Base-by-base conservation (phyloP, 2,113 vertebrate genomes). In the Ceyx cyanopectus region DNA sequence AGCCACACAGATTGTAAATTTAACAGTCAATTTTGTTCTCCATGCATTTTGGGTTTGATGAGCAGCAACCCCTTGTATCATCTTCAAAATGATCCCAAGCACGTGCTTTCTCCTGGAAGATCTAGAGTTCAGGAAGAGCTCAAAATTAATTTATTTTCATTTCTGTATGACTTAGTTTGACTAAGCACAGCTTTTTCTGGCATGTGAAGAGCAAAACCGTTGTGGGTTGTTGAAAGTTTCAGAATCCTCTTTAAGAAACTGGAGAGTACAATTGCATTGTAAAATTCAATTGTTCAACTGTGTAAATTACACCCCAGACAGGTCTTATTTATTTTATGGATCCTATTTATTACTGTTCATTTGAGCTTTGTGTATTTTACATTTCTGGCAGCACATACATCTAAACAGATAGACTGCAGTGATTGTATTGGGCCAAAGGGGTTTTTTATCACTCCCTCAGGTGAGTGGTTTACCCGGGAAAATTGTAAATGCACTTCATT, bases 261-360 rank as follows among this genome's bases (percentile, higher is more conserved):
- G 81, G 78, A 82, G 65, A 94, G 63, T 79, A 78, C 78, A 94
- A 89, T 5, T 89, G 54, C 40, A 82, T 72, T 67, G 87, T 89
- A 96, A 95, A 93, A 95, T 83, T 92, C 91, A 96, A 85, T 74
- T 87, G 87, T 79, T 95, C 94, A 91, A 22, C 95, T 83, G 89
- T 81, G 85, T 63, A 96, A 94, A 96, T 91, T 81, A 93, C 69
- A 95, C 89, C 79, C 92, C 62, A 95, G 96, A 94, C 81, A 94
- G 85, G 92, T 83, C 85, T 95, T 95, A 92, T 89, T 96, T 96
- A 92, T 92, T 96, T 96, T 96, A 96, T 95, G 93, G 89, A 91
- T 93, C 75, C 92, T 96, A 95, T 93, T 92, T 95, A 96, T 96
- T 95, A 95, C 89, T 91, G 73, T 95, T 96, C 92, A 92, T 95